Base-by-base conservation (phyloP, 2,797 vertebrate species). In the Lagodon rhomboides region DNA sequence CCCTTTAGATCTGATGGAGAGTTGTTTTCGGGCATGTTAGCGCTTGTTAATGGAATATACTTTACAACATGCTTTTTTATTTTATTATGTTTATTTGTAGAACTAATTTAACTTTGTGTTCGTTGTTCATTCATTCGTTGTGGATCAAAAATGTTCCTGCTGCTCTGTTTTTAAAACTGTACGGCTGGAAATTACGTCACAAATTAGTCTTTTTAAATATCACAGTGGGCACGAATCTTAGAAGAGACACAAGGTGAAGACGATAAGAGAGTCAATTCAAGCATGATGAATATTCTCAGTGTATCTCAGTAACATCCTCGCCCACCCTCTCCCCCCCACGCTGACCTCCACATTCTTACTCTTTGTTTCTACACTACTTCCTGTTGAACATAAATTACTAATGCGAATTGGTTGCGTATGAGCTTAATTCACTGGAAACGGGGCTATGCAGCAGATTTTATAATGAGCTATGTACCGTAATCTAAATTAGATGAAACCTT, bases 211-310 rank as follows among this genome's bases (percentile, higher is more conserved):
- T 84, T 46, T 38, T 47, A 46, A 2, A n/a, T 38, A 62, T 67
- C 4, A 50, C 59, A 82, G 66, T 65, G 53, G 46, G 44, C 62
- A 22, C 70, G 18, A 8, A 64, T 68, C 38, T 53, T 18, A 59
- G 43, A 79, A 47, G 63, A 80, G 59, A 22, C 16, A 12, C 44
- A 55, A 53, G 47, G 38, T 41, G 63, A 71, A 53, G 47, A 58
- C 16, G 51, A 55, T 56, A 34, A 49, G 59, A 53, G 64, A 83
- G 84, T 79, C 65, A 69, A 71, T 87, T 86, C 67, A 80, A 84
- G 68, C 70, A 23, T 46, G 65, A 86, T 84, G 89, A 84, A 80
- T 47, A 64, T 61, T 22, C 2, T 77, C 60, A 38, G 51, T 63
- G 70, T 77, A 69, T 87, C 85, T 75, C 60, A 83, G 69, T 73